Percentiles rank a stretch among this genome's conserved stretches.
phyloP scores from a whole-genome alignment of 2,113 vertebrate genomes.

The Oenanthe oenanthe region DNA sequence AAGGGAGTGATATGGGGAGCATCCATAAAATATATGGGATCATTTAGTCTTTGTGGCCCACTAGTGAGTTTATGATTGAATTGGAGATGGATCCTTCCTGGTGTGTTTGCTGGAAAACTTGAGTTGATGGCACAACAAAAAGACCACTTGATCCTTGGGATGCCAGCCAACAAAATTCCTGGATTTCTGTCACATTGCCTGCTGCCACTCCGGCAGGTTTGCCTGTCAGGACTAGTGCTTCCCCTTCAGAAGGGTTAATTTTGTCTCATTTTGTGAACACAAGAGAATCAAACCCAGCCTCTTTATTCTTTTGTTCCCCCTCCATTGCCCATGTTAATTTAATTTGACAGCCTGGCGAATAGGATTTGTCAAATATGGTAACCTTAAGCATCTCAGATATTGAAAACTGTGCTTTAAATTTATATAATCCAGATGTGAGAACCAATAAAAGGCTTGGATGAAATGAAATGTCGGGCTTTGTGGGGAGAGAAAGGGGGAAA shows the following conservation, averaged over 20 bases:
- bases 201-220: neutral
- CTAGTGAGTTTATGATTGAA: neutral
- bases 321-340: slow-evolving; percentile 63
- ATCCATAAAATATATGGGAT: neutral
- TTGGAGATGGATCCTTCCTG: neutral
- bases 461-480: slow-evolving; percentile 58
- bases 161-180: neutral
- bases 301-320: slow-evolving; percentile 30
- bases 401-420: slow-evolving; percentile 70
- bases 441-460: slow-evolving; percentile 51
- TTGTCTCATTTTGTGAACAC: neutral
- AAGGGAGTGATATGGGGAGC: neutral
- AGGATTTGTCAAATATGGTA: slow-evolving; percentile 74
- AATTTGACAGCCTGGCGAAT: slow-evolving; percentile 72
- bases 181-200: neutral
- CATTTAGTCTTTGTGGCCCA: neutral
- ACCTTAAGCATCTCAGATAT: slow-evolving; percentile 68
- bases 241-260: slow-evolving; percentile 8
- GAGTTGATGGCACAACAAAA: neutral
- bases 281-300: neutral
- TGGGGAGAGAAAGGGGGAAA: neutral
- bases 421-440: slow-evolving; percentile 76
- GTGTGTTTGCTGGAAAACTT: neutral
- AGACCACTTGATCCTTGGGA: neutral
- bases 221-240: neutral